Conservation (phyloP, 2,888 invertebrate species). For the Acanthopleura granulata region DNA sequence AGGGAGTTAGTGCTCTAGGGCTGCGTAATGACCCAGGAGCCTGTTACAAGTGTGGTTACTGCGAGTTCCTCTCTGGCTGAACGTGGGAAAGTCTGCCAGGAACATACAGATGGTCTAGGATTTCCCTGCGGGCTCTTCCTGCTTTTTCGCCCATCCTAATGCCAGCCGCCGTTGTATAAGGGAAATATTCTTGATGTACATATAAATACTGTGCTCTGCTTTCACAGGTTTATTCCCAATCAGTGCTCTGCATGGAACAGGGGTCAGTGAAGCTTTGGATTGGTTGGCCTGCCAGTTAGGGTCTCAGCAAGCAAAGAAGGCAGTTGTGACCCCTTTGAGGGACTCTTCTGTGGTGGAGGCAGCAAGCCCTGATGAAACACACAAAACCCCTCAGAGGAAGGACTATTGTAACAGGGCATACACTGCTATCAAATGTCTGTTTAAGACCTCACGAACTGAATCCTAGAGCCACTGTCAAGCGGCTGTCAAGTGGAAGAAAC, state of each 20-base stretch:
- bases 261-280: slow-evolving; percentile 54
- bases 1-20: no score
- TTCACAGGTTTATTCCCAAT: slow-evolving; percentile 55
- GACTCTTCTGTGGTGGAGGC: slow-evolving; percentile 19
- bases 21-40: no score
- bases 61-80: no score
- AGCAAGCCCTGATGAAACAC: slow-evolving; percentile 26
- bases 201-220: slow-evolving; percentile 9
- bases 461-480: no score
- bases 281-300: slow-evolving; percentile 58
- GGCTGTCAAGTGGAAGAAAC: no score
- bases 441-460: slow-evolving; percentile 22
- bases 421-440: slow-evolving; percentile 58
- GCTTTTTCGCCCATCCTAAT: no score
- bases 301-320: slow-evolving; percentile 37
- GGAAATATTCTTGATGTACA: neutral
- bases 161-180: no score
- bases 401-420: slow-evolving; percentile 57
- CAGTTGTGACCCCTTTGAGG: slow-evolving; percentile 9
- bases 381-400: slow-evolving; percentile 35
- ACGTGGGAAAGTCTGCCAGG: no score
- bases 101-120: no score
- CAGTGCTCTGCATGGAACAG: slow-evolving; percentile 54
- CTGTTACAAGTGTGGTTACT: no score
- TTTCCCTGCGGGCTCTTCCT: no score